Percentiles rank a stretch among this genome's conserved stretches.
These are phyloP conservation scores for Diglossa cyanea DNA, from an alignment of 2,797 vertebrate genomes.

Conservation along the genomic window DNA sequence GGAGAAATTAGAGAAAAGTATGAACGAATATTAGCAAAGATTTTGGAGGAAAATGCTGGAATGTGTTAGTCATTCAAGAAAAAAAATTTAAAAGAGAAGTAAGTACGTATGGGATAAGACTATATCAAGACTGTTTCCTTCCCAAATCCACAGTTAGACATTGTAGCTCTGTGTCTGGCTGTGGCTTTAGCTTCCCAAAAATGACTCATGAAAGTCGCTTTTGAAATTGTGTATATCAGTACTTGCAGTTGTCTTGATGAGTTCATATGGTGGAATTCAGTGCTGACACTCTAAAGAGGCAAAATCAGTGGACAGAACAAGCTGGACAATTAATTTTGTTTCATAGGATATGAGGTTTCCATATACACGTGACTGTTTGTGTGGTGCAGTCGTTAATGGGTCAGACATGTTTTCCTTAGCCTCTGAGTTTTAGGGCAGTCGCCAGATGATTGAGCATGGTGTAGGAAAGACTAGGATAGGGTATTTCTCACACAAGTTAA, in stretches of 20 bases:
- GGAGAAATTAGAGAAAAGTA: neutral
- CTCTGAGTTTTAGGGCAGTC: neutral
- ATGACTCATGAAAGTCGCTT: neutral
- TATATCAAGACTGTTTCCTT: neutral
- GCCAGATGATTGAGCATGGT: neutral
- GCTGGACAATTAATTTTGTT: neutral
- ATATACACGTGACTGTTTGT: rapidly evolving
- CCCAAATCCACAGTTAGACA: neutral
- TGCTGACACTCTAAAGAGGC: neutral
- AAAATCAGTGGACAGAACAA: neutral
- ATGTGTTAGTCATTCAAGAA: neutral
- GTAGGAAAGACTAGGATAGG: neutral
- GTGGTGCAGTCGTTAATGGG: neutral
- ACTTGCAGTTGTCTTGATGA: neutral
- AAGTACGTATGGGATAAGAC: rapidly evolving
- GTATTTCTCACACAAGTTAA: neutral
- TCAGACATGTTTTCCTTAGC: neutral
- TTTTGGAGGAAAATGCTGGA: neutral
- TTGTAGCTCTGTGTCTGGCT: neutral
- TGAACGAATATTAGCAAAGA: neutral
- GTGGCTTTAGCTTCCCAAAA: neutral
- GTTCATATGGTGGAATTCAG: neutral
- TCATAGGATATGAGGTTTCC: neutral
- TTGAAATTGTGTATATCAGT: neutral
- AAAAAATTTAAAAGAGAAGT: neutral